phyloP scores from a whole-genome alignment of 2,113 vertebrate genomes.

The Protobothrops mucrosquamatus region DNA sequence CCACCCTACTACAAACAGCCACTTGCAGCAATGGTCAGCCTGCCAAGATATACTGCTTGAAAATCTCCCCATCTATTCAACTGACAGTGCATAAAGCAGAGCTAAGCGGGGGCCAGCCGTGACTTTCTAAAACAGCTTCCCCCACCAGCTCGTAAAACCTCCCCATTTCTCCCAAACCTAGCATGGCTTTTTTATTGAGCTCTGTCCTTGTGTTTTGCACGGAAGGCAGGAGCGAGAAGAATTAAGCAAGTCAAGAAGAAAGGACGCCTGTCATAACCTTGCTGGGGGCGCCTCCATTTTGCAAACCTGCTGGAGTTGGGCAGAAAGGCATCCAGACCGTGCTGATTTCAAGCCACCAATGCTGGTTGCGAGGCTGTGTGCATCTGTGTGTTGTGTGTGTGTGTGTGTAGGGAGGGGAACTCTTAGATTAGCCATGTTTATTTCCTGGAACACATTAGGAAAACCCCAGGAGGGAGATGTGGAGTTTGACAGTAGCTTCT shows the following conservation, averaged over 20 bases:
- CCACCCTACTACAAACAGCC: not conserved
- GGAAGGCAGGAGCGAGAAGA: not conserved
- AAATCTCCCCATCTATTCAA: not conserved
- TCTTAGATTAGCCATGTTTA: not conserved
- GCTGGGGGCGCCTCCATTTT: not conserved
- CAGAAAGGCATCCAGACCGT: not conserved
- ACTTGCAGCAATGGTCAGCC: not conserved
- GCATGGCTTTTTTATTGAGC: not conserved
- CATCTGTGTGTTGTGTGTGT: not conserved
- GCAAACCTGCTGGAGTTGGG: not conserved
- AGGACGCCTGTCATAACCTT: accelerated
- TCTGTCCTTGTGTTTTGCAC: not conserved
- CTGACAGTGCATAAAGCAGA: not conserved
- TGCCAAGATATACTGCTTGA: not conserved
- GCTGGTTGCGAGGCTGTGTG: too few relatives aligned
- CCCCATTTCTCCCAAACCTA: accelerated
- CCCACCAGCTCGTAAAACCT: accelerated
- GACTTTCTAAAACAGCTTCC: accelerated
- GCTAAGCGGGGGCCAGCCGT: not conserved
- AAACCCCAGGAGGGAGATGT: not conserved
- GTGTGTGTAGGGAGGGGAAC: not conserved
- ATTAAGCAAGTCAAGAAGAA: accelerated
- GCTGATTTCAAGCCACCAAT: not conserved
- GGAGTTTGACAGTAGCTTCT: not conserved
- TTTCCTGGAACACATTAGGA: conserved; percentile 24